phyloP scores from a whole-genome alignment of 2,797 vertebrate genomes.

The Pangasius djambal region DNA sequence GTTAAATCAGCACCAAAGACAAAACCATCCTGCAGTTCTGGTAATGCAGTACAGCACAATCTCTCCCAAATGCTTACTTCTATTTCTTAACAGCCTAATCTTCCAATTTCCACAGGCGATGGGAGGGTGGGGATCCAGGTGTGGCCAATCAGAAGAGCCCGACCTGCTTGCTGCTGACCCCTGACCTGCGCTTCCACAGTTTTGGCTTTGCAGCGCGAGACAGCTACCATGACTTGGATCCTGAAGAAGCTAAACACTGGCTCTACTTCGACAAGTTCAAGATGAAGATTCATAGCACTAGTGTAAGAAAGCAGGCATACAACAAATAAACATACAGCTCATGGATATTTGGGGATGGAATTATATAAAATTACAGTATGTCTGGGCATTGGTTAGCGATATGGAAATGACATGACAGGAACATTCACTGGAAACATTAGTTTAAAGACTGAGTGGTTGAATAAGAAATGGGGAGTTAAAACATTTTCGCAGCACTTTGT shows the following conservation, averaged over 20 bases:
- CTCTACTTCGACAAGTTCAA: constrained; percentile 98
- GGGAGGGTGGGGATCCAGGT: constrained; percentile 94
- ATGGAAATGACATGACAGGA: not conserved
- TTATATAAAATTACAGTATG: not conserved
- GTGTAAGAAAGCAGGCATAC: constrained; percentile 69
- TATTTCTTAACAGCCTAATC: not conserved
- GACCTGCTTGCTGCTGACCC: constrained; percentile 90
- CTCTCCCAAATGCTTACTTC: not conserved
- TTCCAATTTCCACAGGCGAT: constrained; percentile 77
- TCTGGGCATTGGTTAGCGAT: not conserved
- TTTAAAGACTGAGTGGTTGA: not conserved
- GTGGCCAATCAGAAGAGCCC: constrained; percentile 98
- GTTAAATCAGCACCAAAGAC: not conserved
- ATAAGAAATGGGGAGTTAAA: not conserved
- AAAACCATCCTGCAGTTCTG: not conserved
- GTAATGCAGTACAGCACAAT: not conserved
- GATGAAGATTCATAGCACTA: constrained; percentile 96
- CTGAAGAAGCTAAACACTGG: constrained; percentile 91
- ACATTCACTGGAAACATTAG: not conserved
- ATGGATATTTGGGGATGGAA: not conserved
- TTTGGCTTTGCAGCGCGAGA: constrained; percentile 93
- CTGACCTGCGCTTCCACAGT: constrained; percentile 90
- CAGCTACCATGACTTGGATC: constrained; percentile 92
- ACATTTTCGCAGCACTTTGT: constrained; percentile 35
- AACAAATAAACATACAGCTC: not conserved